phyloP scores from a whole-genome alignment of 2,888 invertebrate species.

The Micropterix aruncella region DNA sequence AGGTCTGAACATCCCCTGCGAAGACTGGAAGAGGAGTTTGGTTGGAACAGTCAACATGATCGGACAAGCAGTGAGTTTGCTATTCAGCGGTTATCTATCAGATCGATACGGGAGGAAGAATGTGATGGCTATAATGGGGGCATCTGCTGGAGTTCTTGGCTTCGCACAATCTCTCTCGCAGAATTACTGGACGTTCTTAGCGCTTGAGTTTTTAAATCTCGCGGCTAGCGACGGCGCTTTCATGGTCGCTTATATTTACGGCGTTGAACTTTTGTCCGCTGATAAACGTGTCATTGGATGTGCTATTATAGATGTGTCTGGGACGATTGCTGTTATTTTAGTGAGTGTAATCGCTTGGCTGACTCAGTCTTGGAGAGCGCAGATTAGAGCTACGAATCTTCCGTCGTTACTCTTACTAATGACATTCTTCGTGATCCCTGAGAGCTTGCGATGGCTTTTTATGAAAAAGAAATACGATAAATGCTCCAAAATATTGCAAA shows the following conservation, averaged over 20 bases:
- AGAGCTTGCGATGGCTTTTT: not conserved
- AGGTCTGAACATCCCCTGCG: constrained; percentile 30
- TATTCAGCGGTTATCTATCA: constrained; percentile 41
- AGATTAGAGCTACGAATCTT: not conserved
- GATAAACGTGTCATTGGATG: not conserved
- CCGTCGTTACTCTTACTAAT: not conserved
- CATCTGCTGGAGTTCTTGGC: not conserved
- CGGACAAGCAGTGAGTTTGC: constrained; percentile 43
- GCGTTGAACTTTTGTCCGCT: not conserved
- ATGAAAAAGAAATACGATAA: not conserved
- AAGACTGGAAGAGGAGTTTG: constrained; percentile 42
- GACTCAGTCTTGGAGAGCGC: not conserved
- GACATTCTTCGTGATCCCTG: not conserved
- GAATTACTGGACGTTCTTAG: not conserved
- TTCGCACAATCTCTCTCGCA: not conserved
- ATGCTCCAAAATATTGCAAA: not conserved
- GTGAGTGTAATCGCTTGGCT: not conserved
- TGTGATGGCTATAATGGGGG: not conserved
- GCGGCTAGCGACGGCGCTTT: not conserved
- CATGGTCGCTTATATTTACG: not conserved
- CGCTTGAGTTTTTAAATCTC: not conserved
- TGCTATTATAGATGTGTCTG: not conserved
- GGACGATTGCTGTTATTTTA: not conserved
- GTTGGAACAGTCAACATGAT: constrained; percentile 45
- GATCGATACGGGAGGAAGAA: constrained; percentile 21